A percentile compares a stretch with the other conserved stretches of the same genome.
Conservation (phyloP, 2,113 vertebrate genomes). For the Lepisosteus oculatus region DNA sequence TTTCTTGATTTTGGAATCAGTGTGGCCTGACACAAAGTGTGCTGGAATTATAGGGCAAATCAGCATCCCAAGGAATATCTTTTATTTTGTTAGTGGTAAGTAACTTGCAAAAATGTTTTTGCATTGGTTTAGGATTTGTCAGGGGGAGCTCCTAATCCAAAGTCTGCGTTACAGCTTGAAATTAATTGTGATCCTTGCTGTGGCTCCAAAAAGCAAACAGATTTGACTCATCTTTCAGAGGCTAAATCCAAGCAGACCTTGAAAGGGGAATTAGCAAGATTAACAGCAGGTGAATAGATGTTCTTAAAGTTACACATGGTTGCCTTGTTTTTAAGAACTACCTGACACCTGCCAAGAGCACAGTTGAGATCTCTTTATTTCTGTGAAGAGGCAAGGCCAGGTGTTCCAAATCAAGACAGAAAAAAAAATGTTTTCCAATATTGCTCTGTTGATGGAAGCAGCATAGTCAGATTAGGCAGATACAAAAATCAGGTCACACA, state of each 20-base stretch:
- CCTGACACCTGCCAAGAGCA: not conserved
- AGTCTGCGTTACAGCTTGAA: too few species aligned
- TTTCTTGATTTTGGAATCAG: too few species aligned
- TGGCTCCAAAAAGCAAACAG: not conserved
- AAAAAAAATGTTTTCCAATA: not conserved
- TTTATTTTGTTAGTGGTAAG: too few species aligned
- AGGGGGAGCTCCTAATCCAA: too few species aligned
- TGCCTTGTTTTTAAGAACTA: not conserved
- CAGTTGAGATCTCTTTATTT: not conserved
- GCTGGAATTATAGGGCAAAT: too few species aligned
- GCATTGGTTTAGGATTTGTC: too few species aligned
- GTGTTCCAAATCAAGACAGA: not conserved
- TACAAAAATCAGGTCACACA: constrained; percentile 1
- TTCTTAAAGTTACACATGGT: not conserved
- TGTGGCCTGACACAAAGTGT: too few species aligned
- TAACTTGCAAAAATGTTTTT: too few species aligned
- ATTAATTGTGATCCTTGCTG: too few species aligned
- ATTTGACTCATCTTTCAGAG: not conserved
- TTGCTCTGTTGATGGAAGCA: constrained; percentile 13
- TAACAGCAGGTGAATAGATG: not conserved
- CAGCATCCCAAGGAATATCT: too few species aligned
- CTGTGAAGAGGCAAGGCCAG: not conserved
- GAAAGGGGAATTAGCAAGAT: not conserved
- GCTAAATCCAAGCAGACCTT: not conserved
- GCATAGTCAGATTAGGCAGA: constrained; percentile 15